Evolutionary conservation across 2,113 vertebrate species (phyloP).

Genomic region (Fregata magnificens): DNA sequence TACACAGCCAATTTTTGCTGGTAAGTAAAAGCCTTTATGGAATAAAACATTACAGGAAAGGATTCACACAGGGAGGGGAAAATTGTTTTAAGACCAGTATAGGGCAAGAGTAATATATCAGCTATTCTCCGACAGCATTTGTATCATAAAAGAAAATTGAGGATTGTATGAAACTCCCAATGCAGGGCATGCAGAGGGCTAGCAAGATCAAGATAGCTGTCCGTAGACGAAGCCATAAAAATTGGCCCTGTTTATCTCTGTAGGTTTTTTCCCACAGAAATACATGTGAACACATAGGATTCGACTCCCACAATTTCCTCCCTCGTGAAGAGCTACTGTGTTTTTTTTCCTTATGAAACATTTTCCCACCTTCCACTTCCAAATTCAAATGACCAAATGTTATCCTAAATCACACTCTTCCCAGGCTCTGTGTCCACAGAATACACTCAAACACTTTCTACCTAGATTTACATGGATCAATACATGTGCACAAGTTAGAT

Average conservation of each 20-base stretch:
- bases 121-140: not conserved
- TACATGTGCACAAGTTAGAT: accelerated
- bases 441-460: not conserved
- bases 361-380: not conserved
- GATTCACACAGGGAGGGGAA: not conserved
- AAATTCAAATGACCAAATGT: not conserved
- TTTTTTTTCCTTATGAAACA: not conserved
- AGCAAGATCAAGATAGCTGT: not conserved
- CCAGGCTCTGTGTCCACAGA: not conserved
- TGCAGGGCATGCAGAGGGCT: not conserved
- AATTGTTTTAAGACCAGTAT: not conserved
- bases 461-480: not conserved
- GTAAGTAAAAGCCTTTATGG: not conserved
- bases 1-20: not conserved
- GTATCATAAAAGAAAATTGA: not conserved
- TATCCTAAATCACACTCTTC: not conserved
- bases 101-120: not conserved
- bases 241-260: not conserved
- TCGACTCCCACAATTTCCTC: not conserved
- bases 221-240: not conserved
- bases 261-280: not conserved
- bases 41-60: not conserved
- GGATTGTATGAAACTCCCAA: not conserved
- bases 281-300: not conserved
- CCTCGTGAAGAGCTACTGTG: not conserved